Percentiles rank a stretch among this genome's conserved stretches.
Evolutionary conservation across 2,113 vertebrate genomes (phyloP).

Genomic region (Scortum barcoo): DNA sequence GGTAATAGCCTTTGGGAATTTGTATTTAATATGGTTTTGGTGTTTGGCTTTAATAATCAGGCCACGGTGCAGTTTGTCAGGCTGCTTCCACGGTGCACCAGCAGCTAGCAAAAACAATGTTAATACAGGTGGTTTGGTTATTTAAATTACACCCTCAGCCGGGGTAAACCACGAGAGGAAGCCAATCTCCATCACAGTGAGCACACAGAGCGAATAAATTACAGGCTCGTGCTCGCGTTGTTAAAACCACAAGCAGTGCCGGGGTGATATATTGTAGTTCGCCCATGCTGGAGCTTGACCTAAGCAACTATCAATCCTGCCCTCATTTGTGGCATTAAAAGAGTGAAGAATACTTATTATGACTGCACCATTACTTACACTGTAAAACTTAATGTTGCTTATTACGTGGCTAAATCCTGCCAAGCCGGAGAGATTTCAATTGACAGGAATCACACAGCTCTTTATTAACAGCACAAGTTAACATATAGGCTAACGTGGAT

Average conservation of each 20-base stretch:
- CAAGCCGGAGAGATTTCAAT: too few species aligned
- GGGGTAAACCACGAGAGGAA: background rate
- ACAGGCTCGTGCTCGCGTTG: background rate
- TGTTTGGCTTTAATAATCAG: background rate
- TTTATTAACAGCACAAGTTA: too few species aligned
- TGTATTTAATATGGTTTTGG: background rate
- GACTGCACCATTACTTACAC: too few species aligned
- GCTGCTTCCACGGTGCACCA: background rate
- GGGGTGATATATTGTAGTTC: too few species aligned
- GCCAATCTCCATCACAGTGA: background rate
- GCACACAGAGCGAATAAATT: background rate
- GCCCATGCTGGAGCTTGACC: background rate
- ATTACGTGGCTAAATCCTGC: too few species aligned
- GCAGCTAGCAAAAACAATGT: background rate
- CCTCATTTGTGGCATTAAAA: background rate
- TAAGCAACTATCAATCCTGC: background rate
- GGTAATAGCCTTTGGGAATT: background rate
- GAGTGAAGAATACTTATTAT: too few species aligned
- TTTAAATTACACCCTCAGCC: background rate
- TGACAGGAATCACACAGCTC: too few species aligned
- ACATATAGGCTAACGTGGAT: background rate
- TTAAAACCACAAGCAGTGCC: background rate
- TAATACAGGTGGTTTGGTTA: background rate
- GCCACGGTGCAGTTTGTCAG: constrained; percentile 7
- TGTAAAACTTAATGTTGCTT: too few species aligned